Evolutionary conservation across 2,113 vertebrate genomes (phyloP), one percentile per base, ranked within the genome.

Genomic region (Epinephelus cyanopodus): DNA sequence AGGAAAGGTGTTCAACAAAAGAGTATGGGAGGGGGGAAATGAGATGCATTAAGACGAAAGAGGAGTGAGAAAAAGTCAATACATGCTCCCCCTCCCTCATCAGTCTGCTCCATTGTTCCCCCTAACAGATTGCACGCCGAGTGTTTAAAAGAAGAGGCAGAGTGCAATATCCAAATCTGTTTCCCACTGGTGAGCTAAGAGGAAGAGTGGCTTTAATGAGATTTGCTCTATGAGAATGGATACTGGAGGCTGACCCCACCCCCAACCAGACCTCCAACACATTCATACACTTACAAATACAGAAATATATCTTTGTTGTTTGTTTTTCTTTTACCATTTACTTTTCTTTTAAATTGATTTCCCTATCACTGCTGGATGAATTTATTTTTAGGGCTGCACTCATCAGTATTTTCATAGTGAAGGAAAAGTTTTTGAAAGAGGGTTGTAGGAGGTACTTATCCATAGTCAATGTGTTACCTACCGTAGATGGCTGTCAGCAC

Each of bases 1-100:
- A 83, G 89, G 89, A 92, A 90, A 90, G 90, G 88, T 93, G 91
- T 85, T 92, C 82, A 86, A 91, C 89, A 89, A 87, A 92, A 91
- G 85, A 85, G 76, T 79, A 85, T 74, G 68, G 57, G 79, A 72
- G 77, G 87, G 14, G 84, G 84, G 11, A 72, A 85, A 87, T 91
- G 86, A 92, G 91, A 92, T 90, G 87, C 91, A 92, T 94, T 93
- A 92, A 90, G 88, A 92, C 1, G 74, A 89, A 86, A 84, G 75
- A 91, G 85, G 79, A 67, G 79, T 75, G 79, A 86, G 82, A 87
- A 92, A 90, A 90, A 85, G 89, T 93, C 92, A 83, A 93, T 93
- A 90, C 70, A 66, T 63, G 67, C 63, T 66, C 69, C 80, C 87
- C 77, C 56, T 80, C 80, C 82, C 75, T 77, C 87, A 89, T 88